A percentile compares a stretch with the other conserved stretches of the same genome.
Evolutionary conservation across 2,113 vertebrate genomes (phyloP).

Genomic region (Sebastes fasciatus): DNA sequence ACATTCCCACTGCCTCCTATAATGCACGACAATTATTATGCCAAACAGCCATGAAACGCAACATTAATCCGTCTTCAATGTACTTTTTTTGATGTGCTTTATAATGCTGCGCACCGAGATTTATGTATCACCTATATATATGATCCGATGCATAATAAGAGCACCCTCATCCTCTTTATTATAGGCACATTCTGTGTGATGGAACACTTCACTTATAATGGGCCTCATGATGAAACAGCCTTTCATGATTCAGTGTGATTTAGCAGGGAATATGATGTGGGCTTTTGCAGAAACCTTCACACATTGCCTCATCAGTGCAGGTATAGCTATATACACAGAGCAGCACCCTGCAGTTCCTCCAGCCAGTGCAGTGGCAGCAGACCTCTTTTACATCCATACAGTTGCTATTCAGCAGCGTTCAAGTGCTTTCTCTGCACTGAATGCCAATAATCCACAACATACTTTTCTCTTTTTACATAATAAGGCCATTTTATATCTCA

Average conservation of each 20-base stretch:
- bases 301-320: conserved; percentile 58
- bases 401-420: conserved; percentile 42
- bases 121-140: conserved; percentile 29
- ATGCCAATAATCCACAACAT: conserved; percentile 33
- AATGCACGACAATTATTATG: conserved; percentile 33
- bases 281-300: conserved; percentile 33
- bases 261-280: conserved; percentile 14
- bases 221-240: conserved; percentile 29
- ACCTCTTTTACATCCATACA: conserved; percentile 54
- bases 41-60: conserved; percentile 31
- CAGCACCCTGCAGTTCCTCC: conserved; percentile 62
- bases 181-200: conserved; percentile 37
- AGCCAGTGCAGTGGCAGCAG: conserved; percentile 68
- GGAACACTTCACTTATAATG: conserved; percentile 40
- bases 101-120: conserved; percentile 43
- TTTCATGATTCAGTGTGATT: conserved; percentile 18
- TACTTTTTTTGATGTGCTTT: conserved; percentile 61
- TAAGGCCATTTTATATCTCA: conserved; percentile 11
- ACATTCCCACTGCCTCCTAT: conserved; percentile 13
- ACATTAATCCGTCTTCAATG: conserved; percentile 19
- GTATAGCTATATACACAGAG: conserved; percentile 16
- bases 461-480: neutral
- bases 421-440: conserved; percentile 49
- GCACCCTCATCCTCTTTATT: conserved; percentile 1
- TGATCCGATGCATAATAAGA: conserved; percentile 42